phyloP scores from a whole-genome alignment of 2,888 invertebrate genomes.

The Subacronicta megacephala region DNA sequence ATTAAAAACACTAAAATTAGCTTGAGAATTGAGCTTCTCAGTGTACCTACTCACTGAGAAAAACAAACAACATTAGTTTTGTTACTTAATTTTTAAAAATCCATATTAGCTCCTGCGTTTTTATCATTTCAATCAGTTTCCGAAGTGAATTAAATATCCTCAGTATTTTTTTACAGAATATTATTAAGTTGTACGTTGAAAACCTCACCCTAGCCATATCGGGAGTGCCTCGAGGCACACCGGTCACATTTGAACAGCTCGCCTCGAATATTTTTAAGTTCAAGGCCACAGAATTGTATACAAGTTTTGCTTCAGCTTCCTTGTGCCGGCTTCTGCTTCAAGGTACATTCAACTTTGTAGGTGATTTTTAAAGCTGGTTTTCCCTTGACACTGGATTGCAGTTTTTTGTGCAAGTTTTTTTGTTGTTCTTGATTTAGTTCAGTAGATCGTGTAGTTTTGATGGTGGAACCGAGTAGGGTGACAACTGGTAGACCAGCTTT shows the following conservation, averaged over 20 bases:
- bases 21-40: neutral
- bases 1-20: too few species aligned
- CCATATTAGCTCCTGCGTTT: constrained; percentile 2
- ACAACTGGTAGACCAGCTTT: constrained; percentile 49
- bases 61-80: neutral
- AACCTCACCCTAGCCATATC: constrained; percentile 69
- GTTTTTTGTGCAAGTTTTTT: constrained; percentile 57
- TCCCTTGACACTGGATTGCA: constrained; percentile 42
- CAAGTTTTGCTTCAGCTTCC: constrained; percentile 77
- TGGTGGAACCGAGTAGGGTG: constrained; percentile 56
- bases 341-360: constrained; percentile 41
- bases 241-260: constrained; percentile 67
- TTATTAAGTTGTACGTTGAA: constrained; percentile 63
- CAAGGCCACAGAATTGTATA: constrained; percentile 80
- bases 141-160: constrained; percentile 46
- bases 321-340: constrained; percentile 64
- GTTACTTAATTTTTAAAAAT: too few species aligned
- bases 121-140: constrained; percentile 22
- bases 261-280: constrained; percentile 78
- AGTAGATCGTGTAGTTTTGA: constrained; percentile 61
- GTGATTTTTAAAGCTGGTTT: constrained; percentile 30
- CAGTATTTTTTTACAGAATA: constrained; percentile 55
- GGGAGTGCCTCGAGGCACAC: constrained; percentile 66
- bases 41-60: neutral
- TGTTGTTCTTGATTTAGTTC: constrained; percentile 60